Evolutionary conservation across 2,797 vertebrate species (phyloP), one percentile per base, ranked within the genome.

Genomic region (Hemitrygon akajei): DNA sequence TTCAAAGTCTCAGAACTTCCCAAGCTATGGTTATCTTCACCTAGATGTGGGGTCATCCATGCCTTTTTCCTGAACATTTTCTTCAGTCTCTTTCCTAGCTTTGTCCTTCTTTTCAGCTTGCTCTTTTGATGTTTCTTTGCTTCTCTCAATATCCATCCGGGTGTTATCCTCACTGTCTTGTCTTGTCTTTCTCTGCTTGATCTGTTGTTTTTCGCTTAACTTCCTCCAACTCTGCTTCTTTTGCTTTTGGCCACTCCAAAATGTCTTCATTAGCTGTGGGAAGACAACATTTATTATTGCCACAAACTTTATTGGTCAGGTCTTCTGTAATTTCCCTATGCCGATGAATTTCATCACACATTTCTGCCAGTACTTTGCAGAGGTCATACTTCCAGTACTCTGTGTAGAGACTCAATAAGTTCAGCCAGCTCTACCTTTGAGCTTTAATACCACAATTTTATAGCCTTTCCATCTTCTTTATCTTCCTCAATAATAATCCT

Each of bases 381-480:
- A 99, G 97, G 94, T 99, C 98, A 27, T 96, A 96, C 96, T 99
- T 98, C 98, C 98, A 99, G 95, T 97, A 98, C 94, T 97, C 97
- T 98, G 96, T 99, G 98, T 95, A 99, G 95, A 95, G 97, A 95
- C 91, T 98, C 98, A 94, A 98, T 97, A 94, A 99, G 96, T 95
- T 99, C 98, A 91, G 97, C 98, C 94, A 99, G 96, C 95, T 99
- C 98, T 93, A 98, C 97, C 96, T 98, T 98, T 95, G 98, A 98
- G 96, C 98, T 99, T 95, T 98, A 99, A 96, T 99, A 99, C 98
- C 98, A 99, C 95, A 98, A 98, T 96, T 97, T 97, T 97, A 99
- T 99, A 95, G 98, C 97, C 60, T 96, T 96, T 95, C 98, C 98
- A 95, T 98, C 97, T 95, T 99, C 98, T 69, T 98, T 98, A 93